Evolutionary conservation across 1,140 invertebrate genomes (phyloP), one percentile per base, ranked within the genome.

Genomic region (Epicauta chinensis): DNA sequence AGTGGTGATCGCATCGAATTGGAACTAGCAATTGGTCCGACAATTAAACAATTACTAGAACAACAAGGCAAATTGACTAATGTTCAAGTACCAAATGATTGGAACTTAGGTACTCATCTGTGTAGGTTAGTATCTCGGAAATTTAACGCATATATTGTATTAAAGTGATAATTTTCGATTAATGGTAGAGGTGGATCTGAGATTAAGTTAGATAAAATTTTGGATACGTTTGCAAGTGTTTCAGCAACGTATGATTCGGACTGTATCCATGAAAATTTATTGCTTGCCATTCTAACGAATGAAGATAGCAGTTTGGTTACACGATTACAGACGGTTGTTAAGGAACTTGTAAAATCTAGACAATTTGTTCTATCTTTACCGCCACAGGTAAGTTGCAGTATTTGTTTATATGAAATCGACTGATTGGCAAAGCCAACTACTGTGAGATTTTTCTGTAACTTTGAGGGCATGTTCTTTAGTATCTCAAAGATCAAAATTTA

Each of bases 211-310:
- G 31, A 10, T 6, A 40, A 56, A 32, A 31, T 64, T 30, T 16
- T 64, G 13, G 23, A 51, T 5, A 42, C 52, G 29, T 64, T 55
- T 38, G 14, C 14, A 34, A 42, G n/a, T 40, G 13, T 16, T 35
- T 29, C 3, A 30, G 40, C 7, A 40, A 53, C 31, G 16, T 14
- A 40, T 15, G 47, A 42, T 14, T 63, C 60, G 5, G 65, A 70
- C 47, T 71, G 70, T 50, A 53, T 71, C 16, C 60, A 65, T 35
- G 64, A 71, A 51, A 64, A 66, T 42, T 34, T 71, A n/a, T 59
- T 62, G 37, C 40, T 57, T 32, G 48, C 49, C 23, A 30, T 61
- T 15, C 34, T 40, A 16, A 41, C n/a, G 9, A 29, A n/a, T 13
- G 7, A 40, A 17, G 34, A 45, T 38, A 39, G 41, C 34, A 42